phyloP scores from a whole-genome alignment of 2,797 vertebrate genomes.

The Buphagus erythrorhynchus region DNA sequence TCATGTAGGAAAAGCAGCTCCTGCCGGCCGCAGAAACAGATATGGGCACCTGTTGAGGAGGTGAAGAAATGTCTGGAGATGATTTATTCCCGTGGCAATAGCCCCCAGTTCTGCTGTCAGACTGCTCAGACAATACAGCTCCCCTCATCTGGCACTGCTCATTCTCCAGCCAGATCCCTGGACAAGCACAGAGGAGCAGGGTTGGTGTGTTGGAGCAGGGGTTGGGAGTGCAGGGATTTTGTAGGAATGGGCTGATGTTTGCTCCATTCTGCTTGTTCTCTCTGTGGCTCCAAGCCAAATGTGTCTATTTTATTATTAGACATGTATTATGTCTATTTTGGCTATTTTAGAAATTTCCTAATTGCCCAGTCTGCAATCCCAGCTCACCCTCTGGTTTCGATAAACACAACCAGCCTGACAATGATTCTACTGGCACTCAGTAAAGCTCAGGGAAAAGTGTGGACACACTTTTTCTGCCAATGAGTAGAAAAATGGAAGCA shows the following conservation, averaged over 20 bases:
- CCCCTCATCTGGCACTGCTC: neutral
- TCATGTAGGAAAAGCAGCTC: slow-evolving; percentile 47
- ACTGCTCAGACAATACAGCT: neutral
- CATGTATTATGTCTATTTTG: too few relatives aligned
- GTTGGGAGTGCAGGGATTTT: neutral
- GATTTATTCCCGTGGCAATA: slow-evolving; percentile 5
- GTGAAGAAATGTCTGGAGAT: slow-evolving; percentile 35
- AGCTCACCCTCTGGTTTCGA: neutral
- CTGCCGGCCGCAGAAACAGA: slow-evolving; percentile 45
- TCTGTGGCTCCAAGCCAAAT: neutral
- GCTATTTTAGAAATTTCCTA: neutral
- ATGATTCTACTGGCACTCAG: neutral
- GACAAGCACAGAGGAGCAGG: neutral
- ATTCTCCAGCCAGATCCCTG: neutral
- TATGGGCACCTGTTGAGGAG: slow-evolving; percentile 54
- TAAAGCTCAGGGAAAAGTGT: neutral
- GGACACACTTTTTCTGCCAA: neutral
- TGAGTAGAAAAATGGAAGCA: neutral
- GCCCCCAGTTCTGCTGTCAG: neutral
- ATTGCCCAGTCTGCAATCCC: neutral
- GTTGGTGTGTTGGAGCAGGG: neutral
- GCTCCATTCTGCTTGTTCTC: neutral
- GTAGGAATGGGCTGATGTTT: neutral
- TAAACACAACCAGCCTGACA: neutral
- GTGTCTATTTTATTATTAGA: neutral